phyloP scores from a whole-genome alignment of 2,888 invertebrate genomes.

The Quadroppia sp. region DNA sequence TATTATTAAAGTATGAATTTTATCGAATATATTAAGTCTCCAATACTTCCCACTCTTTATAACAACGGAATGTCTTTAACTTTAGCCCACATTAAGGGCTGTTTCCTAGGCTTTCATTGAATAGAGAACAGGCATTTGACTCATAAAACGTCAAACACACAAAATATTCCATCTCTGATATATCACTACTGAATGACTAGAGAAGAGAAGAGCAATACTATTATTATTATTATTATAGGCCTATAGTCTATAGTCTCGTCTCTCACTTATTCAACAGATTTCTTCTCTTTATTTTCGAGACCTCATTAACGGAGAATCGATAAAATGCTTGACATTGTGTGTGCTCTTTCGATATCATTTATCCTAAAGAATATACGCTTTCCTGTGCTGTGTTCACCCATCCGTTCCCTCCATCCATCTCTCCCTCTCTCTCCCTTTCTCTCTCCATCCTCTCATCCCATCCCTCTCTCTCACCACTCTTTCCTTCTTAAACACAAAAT shows the following conservation, averaged over 20 bases:
- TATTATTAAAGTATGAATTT: conserved; percentile 29
- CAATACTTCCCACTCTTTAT: not conserved
- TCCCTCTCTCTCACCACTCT: no score
- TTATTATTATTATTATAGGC: conserved; percentile 7
- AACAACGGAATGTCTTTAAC: conserved; percentile 15
- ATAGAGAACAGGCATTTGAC: not conserved
- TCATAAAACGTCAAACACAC: not conserved
- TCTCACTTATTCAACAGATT: conserved; percentile 19
- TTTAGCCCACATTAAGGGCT: not conserved
- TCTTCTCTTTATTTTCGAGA: conserved; percentile 1
- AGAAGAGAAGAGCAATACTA: conserved; percentile 1
- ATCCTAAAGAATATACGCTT: not conserved
- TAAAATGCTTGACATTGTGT: not conserved
- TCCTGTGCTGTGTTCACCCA: no score
- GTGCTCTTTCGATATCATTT: not conserved
- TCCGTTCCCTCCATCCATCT: no score
- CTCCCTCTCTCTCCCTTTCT: no score
- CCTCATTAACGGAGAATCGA: conserved; percentile 5
- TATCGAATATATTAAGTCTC: conserved; percentile 18
- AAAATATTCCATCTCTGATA: not conserved
- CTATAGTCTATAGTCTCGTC: not conserved
- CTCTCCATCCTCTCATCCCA: no score
- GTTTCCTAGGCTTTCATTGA: conserved; percentile 17
- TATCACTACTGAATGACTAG: not conserved
- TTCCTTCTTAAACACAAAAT: no score